Base-by-base conservation (phyloP, 2,888 invertebrate species). In the Malthinus flaveolus region DNA sequence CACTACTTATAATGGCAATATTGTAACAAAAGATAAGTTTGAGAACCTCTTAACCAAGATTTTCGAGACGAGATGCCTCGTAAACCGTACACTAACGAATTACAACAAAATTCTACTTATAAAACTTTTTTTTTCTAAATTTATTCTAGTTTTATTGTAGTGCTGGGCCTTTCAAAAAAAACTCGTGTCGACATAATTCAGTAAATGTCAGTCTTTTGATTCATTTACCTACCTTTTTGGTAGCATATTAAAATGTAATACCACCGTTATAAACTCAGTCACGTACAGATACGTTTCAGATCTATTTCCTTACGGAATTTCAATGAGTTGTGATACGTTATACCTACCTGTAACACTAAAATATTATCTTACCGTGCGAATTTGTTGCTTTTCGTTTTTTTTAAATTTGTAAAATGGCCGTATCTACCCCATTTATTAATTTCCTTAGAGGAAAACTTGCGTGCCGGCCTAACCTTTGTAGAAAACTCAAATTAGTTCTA, bases 251-350 rank as follows among this genome's bases (percentile, higher is more conserved):
- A 59, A 59, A 59, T 46, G 49, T 59, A 59, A 59, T 59, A 39
- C 49, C 54, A 42, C 37, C 11, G 39, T 59, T 59, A 46, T 32
- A 33, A 59, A 32, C 54, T 33, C 23, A 54, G 59, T 59, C 59
- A 59, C 59, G 59, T 59, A 35, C 37, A 10, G 44, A n/a, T 49
- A 33, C 59, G 54, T 54, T 59, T 58, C 54, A 54, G 59, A 59
- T 59, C 53, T 39, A 59, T 59, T 54, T 59, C 59, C 39, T 59
- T 54, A 32, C 49, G 11, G 59, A 54, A 59, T 59, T 46, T 37
- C 54, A 59, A 59, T 54, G 59, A 53, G 54, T 6, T 33, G 34
- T 49, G 53, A 53, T 58, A 49, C 44, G 45, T 53, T 46, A 49
- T 44, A 39, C 39, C 15, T 42, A 58, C 58, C 58, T 58, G 58